Evolutionary conservation across 2,113 vertebrate species (phyloP).

Genomic region (Ictidomys tridecemlineatus): DNA sequence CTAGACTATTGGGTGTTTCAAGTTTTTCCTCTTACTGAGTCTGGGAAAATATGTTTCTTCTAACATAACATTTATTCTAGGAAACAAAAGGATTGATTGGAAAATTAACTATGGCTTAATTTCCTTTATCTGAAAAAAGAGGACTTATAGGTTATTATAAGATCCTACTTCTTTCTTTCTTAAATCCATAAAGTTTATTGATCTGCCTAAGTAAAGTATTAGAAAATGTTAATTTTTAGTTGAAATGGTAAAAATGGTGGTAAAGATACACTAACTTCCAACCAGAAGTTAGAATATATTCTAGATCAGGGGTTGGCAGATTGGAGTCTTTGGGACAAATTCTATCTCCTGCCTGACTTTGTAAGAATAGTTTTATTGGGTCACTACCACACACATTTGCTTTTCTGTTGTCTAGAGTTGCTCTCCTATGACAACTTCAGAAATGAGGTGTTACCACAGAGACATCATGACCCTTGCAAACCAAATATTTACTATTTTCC

Average conservation of each 20-base stretch:
- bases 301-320: neutral
- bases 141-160: neutral
- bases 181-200: neutral
- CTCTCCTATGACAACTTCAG: neutral
- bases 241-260: neutral
- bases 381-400: neutral
- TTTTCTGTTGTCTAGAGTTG: neutral
- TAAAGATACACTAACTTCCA: neutral
- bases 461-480: neutral
- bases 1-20: neutral
- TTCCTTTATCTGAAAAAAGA: conserved; percentile 35
- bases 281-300: neutral
- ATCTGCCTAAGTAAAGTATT: neutral
- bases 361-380: neutral
- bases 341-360: neutral
- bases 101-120: neutral
- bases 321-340: neutral
- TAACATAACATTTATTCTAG: neutral
- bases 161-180: neutral
- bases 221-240: conserved; percentile 4
- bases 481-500: neutral
- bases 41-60: neutral
- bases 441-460: neutral
- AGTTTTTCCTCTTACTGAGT: neutral
- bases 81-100: neutral